Conservation (phyloP, 37 sponge, comb jelly and placozoan species). For the Theonella swinhoei region DNA sequence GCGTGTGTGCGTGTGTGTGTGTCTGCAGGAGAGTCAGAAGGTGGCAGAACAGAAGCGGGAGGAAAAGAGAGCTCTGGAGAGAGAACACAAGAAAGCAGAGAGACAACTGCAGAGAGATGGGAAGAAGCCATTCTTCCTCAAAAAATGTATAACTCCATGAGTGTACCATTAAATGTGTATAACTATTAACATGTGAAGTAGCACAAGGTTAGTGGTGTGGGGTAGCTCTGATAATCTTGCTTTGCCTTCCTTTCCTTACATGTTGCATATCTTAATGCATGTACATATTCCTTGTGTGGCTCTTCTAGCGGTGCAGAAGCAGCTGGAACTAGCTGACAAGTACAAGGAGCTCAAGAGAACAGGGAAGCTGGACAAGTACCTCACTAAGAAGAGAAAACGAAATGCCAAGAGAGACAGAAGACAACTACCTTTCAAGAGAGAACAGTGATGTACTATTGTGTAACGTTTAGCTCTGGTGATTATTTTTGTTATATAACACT, state of each 20-base stretch:
- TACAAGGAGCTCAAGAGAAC: slow-evolving; percentile 62
- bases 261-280: too few relatives aligned
- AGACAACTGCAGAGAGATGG: slow-evolving; percentile 54
- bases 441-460: too few relatives aligned
- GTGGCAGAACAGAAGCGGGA: slow-evolving; percentile 27
- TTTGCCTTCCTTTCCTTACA: too few relatives aligned
- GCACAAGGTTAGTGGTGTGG: neutral
- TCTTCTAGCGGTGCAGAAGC: slow-evolving; percentile 44
- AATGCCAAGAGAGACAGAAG: slow-evolving; percentile 74
- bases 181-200: too few relatives aligned
- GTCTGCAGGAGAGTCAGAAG: slow-evolving; percentile 55
- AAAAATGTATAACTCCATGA: slow-evolving; percentile 81
- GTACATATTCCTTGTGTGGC: too few relatives aligned
- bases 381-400: slow-evolving; percentile 70
- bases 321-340: slow-evolving; percentile 67
- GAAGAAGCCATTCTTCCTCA: slow-evolving; percentile 82
- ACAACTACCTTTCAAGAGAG: slow-evolving; percentile 39
- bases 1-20: neutral
- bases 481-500: neutral
- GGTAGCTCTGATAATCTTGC: too few relatives aligned
- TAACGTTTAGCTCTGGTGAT: neutral
- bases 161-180: too few relatives aligned
- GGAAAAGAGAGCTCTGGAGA: slow-evolving; percentile 42
- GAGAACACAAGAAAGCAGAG: slow-evolving; percentile 70
- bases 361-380: slow-evolving; percentile 67